Percentiles rank a stretch among this genome's conserved stretches.
phyloP scores from a whole-genome alignment of 2,797 vertebrate species.

The Mormyrops attenuatus region DNA sequence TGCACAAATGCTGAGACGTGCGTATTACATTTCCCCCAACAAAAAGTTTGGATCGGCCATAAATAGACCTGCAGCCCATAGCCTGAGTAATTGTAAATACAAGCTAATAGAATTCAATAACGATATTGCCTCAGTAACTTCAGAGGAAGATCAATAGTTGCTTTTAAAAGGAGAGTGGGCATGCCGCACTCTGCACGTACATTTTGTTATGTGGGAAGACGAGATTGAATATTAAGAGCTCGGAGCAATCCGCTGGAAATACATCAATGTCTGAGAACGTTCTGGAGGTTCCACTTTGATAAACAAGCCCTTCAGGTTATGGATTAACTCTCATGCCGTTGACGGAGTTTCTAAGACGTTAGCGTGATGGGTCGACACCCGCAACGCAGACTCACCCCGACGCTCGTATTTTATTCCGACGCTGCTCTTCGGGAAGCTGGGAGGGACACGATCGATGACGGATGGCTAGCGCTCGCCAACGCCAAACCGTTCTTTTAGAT shows the following conservation, averaged over 20 bases:
- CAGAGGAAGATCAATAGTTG: conserved; percentile 5
- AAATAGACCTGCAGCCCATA: background rate
- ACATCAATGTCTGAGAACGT: background rate
- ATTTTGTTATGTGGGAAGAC: conserved; percentile 12
- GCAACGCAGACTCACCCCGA: background rate
- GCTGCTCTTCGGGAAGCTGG: background rate
- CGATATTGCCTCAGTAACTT: background rate
- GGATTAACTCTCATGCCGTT: conserved; percentile 8
- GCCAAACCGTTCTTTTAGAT: background rate
- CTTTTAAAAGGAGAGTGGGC: background rate
- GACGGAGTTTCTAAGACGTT: background rate
- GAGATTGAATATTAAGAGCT: conserved; percentile 9
- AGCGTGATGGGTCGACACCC: background rate
- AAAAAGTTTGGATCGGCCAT: background rate
- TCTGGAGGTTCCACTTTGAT: conserved; percentile 9
- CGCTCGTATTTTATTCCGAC: background rate
- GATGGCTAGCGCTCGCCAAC: background rate
- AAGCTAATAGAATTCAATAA: conserved; percentile 1
- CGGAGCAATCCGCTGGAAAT: conserved; percentile 1
- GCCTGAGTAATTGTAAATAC: conserved; percentile 12
- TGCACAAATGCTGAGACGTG: background rate
- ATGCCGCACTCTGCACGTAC: background rate
- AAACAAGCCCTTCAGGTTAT: conserved; percentile 18
- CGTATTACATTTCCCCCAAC: background rate
- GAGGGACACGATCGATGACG: background rate